Evolutionary conservation across 2,797 vertebrate species (phyloP).

Genomic region (Thalassophryne amazonica): DNA sequence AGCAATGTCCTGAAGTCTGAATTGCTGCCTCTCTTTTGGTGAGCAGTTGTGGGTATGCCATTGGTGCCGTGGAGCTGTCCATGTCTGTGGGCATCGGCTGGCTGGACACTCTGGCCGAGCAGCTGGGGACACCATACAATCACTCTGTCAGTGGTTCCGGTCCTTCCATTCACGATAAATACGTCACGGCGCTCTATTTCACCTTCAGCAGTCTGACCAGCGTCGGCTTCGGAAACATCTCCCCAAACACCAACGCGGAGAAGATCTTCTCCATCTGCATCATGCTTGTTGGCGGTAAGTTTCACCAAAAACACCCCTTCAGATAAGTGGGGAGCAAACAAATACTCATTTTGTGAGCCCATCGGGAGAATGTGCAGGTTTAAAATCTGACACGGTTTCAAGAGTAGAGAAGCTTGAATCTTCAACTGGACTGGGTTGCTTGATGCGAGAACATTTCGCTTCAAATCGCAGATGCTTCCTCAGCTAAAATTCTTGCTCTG

Average conservation of each 20-base stretch:
- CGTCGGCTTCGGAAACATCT: slow-evolving; percentile 90
- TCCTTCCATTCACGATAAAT: slow-evolving; percentile 89
- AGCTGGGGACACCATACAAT: slow-evolving; percentile 88
- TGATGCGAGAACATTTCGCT: too few species aligned
- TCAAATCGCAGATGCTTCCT: too few species aligned
- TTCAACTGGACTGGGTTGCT: too few species aligned
- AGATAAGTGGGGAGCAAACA: too few species aligned
- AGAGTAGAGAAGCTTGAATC: too few species aligned
- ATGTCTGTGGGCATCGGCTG: slow-evolving; percentile 80
- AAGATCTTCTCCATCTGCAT: slow-evolving; percentile 94
- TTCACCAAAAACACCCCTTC: background rate
- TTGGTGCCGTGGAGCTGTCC: slow-evolving; percentile 84
- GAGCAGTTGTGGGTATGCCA: slow-evolving; percentile 49
- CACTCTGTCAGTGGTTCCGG: slow-evolving; percentile 69
- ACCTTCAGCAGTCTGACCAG: slow-evolving; percentile 95
- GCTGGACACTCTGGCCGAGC: slow-evolving; percentile 85
- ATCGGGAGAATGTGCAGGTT: too few species aligned
- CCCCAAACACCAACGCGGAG: slow-evolving; percentile 91
- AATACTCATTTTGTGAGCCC: too few species aligned
- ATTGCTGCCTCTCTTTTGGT: too few species aligned
- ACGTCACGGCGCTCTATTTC: slow-evolving; percentile 92
- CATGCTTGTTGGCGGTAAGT: slow-evolving; percentile 92
- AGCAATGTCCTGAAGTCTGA: too few species aligned
- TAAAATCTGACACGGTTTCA: too few species aligned
- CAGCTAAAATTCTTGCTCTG: too few species aligned